phyloP scores from a whole-genome alignment of 1,140 invertebrate genomes.

The Aphidius gifuensis region DNA sequence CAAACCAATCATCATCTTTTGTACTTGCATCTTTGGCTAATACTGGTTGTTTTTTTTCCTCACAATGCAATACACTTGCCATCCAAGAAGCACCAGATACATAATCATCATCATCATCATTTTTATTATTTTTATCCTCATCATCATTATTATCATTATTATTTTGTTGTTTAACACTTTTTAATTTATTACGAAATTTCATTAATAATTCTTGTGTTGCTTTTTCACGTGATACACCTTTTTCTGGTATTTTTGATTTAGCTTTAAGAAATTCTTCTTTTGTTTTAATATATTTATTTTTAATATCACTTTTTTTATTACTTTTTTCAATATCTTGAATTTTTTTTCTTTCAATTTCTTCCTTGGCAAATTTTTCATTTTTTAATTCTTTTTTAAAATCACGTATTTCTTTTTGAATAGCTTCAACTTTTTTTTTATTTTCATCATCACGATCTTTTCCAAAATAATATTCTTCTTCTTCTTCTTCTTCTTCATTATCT shows the following conservation, averaged over 20 bases:
- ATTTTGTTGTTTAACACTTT: constrained; percentile 83
- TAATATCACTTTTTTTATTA: constrained; percentile 59
- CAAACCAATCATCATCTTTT: constrained; percentile 92
- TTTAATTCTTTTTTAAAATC: constrained; percentile 68
- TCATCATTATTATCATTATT: constrained; percentile 68
- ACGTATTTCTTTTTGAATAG: constrained; percentile 74
- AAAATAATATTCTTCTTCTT: constrained; percentile 62
- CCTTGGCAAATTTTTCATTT: constrained; percentile 63
- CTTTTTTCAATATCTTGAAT: constrained; percentile 45
- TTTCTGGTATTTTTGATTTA: constrained; percentile 66
- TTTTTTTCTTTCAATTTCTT: constrained; percentile 50
- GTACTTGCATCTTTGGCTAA: constrained; percentile 94
- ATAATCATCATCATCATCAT: constrained; percentile 39
- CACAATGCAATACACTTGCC: constrained; percentile 75
- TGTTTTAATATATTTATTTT: constrained; percentile 75
- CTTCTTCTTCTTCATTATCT: constrained; percentile 37
- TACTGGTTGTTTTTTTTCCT: constrained; percentile 66
- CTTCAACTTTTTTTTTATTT: constrained; percentile 65
- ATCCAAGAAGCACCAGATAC: constrained; percentile 60
- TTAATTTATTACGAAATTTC: constrained; percentile 63
- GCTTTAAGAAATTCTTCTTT: constrained; percentile 71
- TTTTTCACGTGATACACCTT: constrained; percentile 51
- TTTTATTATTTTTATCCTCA: constrained; percentile 58
- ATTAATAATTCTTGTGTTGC: constrained; percentile 31
- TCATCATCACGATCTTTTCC: constrained; percentile 67